Base-by-base conservation (phyloP, 2,797 vertebrate genomes). In the Gallinago stenura region DNA sequence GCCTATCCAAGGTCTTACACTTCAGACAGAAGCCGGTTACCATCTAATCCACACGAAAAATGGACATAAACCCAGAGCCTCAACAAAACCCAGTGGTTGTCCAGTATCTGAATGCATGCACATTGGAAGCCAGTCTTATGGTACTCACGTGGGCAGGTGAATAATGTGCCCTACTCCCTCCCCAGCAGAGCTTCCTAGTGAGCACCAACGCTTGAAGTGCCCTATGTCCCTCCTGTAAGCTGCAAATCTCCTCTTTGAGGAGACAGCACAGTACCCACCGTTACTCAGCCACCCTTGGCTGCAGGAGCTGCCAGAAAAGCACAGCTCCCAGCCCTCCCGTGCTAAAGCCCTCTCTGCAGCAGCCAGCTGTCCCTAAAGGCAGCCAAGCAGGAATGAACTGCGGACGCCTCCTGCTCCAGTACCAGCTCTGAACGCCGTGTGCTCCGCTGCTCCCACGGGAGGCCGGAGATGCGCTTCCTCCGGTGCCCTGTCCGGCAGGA, bases 31-130 rank as follows among this genome's bases (percentile, higher is more conserved):
- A 81, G 28, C 11, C 20, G 75, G 37, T 39, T 18, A 56, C 31
- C 37, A 19, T 15, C 19, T 33, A 73, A 71, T 17, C 12, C 28
- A 20, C 16, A 6, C 10, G 8, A 73, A 66, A 94, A 83, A 43
- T 0, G 2, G n/a, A 46, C 31, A 56, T 31, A 77, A 77, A 71
- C 30, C 15, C 26, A 56, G 25, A 70, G 46, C 25, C 30, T 39
- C 10, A 2, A 30, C 30, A 89, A 82, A 89, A 46, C 2, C 14
- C 14, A 28, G 30, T 5, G 3, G 33, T 61, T 69, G 82, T 30
- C 41, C 58, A 43, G 1, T 11, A 80, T 4, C 56, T 26, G 24
- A 54, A 51, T 0, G 0, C 0, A 2, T 12, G 48, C 26, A 70
- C 8, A 5, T 15, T 37, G 31, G 54, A 61, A 79, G 24, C 20